Percentiles rank a stretch among this genome's conserved stretches.
Evolutionary conservation across 2,797 vertebrate species (phyloP).

Genomic region (Sciurus vulgaris): DNA sequence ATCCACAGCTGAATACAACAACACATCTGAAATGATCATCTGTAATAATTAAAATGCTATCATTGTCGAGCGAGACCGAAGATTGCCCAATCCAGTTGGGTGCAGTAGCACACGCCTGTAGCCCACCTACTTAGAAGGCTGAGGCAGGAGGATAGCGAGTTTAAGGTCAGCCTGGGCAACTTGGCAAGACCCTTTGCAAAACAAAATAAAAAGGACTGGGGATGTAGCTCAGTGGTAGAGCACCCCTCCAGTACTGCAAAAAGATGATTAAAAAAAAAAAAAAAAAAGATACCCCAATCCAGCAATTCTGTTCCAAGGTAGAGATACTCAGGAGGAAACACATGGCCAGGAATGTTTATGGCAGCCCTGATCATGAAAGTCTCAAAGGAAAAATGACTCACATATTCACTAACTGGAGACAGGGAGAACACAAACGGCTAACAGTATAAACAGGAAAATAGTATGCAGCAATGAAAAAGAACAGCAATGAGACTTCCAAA

Average conservation of each 20-base stretch:
- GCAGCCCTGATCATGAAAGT: too few relatives aligned
- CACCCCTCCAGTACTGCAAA: background rate
- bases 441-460: too few relatives aligned
- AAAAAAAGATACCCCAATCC: background rate
- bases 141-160: background rate
- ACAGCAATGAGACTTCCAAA: too few relatives aligned
- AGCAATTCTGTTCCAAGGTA: background rate
- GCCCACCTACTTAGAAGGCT: background rate
- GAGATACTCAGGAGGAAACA: background rate
- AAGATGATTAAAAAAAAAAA: background rate
- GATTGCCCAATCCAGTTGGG: too few relatives aligned
- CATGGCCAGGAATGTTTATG: background rate
- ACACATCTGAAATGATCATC: background rate
- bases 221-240: background rate
- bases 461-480: too few relatives aligned
- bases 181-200: background rate
- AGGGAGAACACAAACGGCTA: too few relatives aligned
- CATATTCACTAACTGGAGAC: too few relatives aligned
- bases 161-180: background rate
- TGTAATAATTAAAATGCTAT: background rate
- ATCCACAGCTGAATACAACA: too few relatives aligned
- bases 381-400: too few relatives aligned
- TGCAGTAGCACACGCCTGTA: background rate
- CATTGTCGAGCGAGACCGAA: background rate
- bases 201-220: background rate